Evolutionary conservation across 64 coral and sea anemone genomes (phyloP), one percentile per base, ranked within the genome.

Genomic region (Stichodactyla mertensii): DNA sequence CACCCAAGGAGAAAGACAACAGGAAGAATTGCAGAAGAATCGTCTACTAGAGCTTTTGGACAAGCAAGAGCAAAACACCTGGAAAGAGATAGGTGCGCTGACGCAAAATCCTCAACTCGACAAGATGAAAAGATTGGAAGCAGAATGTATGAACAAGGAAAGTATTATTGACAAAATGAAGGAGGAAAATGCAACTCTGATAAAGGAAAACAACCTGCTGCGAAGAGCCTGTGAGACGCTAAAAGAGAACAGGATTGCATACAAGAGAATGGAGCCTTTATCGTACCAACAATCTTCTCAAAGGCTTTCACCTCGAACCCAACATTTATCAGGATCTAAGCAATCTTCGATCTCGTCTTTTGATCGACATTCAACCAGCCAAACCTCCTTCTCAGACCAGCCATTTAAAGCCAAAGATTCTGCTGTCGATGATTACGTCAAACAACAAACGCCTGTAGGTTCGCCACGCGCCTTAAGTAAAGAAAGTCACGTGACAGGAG

Each of bases 161-260:
- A 54, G 59, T 86, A 16, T 66, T 15, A 83, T 87, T 19, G 81
- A 88, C 20, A 96, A 96, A 82, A 67, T 93, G 20, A 84, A 89
- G 77, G 91, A 96, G 60, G 87, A 96, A 66, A 93, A 87, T 52
- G 78, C 86, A 54, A 77, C 52, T 27, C 69, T 96, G 60, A 89
- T 90, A 77, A 96, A 96, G 59, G 94, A 96, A 86, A 96, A 93
- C 55, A 92, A 87, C 85, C 82, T 95, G 22, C 55, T 95, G 8
- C 64, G 87, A 83, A 80, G 87, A 92, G 93, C 93, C 22, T 95
- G 93, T 66, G 85, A 84, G 57, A 90, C 92, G 64, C 56, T 95
- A 52, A 83, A 90, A 77, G 87, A 89, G 7, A 89, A 69, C 77
- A 95, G 84, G 61, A 82, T 11, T 10, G 28, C 52, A 82, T 82